These are phyloP conservation scores for Megamerina dolium DNA, from an alignment of 2,888 invertebrate species.

Conservation along the genomic window DNA sequence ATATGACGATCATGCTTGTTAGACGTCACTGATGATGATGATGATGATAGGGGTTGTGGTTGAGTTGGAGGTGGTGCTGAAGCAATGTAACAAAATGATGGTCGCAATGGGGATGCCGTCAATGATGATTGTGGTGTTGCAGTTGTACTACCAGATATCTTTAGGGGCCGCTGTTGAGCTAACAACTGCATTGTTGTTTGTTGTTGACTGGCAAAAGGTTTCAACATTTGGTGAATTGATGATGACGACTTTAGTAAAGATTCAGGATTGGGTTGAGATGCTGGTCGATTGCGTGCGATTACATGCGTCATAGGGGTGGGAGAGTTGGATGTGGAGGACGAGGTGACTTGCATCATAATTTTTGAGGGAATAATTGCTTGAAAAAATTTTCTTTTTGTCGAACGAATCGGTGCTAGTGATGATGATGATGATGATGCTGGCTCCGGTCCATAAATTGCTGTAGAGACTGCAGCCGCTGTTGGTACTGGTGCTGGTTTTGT, in stretches of 20 bases:
- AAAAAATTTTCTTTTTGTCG: conserved; percentile 25
- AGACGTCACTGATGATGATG: conserved; percentile 23
- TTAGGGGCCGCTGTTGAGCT: conserved; percentile 16
- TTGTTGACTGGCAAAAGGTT: conserved; percentile 16
- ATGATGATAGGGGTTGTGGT: conserved; percentile 23
- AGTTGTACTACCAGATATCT: no score
- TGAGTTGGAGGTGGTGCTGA: conserved; percentile 6
- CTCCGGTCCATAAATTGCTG: conserved; percentile 13
- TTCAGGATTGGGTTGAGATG: conserved; percentile 4
- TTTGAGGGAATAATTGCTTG: conserved; percentile 26
- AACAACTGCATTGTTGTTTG: no score
- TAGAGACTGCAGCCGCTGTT: neutral
- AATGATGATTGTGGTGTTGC: conserved; percentile 18
- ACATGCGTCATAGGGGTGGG: conserved; percentile 9
- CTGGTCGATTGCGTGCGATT: conserved; percentile 4
- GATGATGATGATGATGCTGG: conserved; percentile 19
- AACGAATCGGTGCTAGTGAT: no score
- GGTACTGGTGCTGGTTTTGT: neutral
- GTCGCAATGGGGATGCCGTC: conserved; percentile 3
- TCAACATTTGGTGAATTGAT: neutral
- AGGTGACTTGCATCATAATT: conserved; percentile 11
- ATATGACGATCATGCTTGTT: conserved; percentile 27
- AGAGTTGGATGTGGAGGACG: conserved; percentile 2
- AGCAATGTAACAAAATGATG: neutral
- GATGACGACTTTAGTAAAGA: neutral